phyloP scores from a whole-genome alignment of 2,113 vertebrate species.

The Azemiops feae region DNA sequence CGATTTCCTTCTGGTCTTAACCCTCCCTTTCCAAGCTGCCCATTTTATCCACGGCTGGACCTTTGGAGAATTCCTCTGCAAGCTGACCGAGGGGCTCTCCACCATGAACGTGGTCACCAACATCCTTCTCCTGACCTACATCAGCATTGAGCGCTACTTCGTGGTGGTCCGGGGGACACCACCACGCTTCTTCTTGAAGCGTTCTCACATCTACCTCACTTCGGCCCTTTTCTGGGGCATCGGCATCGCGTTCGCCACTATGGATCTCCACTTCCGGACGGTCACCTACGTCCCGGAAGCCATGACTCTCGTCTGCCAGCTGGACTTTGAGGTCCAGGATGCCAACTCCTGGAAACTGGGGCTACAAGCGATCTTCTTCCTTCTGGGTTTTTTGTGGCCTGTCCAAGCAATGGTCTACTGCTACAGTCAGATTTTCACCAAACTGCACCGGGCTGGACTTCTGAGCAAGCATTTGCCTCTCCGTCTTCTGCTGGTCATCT shows the following conservation, averaged over 20 bases:
- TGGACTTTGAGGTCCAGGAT: conserved; percentile 48
- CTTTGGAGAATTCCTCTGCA: conserved; percentile 71
- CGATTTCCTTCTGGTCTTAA: conserved; percentile 81
- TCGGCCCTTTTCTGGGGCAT: conserved; percentile 70
- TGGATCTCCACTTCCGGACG: conserved; percentile 69
- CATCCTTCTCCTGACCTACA: conserved; percentile 78
- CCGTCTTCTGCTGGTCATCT: conserved; percentile 58
- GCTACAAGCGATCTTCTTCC: conserved; percentile 65
- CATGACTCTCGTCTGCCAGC: conserved; percentile 48
- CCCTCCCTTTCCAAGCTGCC: conserved; percentile 79
- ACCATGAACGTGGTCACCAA: conserved; percentile 78
- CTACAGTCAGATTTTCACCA: conserved; percentile 75
- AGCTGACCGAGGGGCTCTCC: conserved; percentile 73
- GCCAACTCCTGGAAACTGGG: conserved; percentile 65
- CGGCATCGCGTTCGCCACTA: conserved; percentile 66
- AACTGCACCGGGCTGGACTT: conserved; percentile 70
- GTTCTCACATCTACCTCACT: conserved; percentile 69
- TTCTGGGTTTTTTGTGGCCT: conserved; percentile 75
- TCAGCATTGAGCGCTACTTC: conserved; percentile 81
- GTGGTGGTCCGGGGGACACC: conserved; percentile 74
- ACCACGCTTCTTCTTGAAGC: conserved; percentile 61
- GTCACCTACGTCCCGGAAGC: not conserved
- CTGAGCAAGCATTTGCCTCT: conserved; percentile 42
- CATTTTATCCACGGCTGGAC: conserved; percentile 74
- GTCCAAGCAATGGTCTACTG: conserved; percentile 78